Evolutionary conservation across 2,797 vertebrate species (phyloP).

Genomic region (Danio jaintianensis): DNA sequence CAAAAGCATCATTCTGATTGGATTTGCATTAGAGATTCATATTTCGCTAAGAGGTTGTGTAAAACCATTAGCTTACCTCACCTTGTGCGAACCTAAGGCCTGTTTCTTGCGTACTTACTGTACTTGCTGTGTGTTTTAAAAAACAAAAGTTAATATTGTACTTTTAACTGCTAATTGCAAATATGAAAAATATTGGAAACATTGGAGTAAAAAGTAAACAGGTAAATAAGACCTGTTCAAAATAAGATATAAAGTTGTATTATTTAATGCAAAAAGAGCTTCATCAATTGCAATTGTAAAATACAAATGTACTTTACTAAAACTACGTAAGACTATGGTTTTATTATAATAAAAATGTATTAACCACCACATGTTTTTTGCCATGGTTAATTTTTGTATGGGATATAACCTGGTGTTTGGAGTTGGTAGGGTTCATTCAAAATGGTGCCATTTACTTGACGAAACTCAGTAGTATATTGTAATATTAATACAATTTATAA

Average conservation of each 20-base stretch:
- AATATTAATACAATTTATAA: too few relatives aligned
- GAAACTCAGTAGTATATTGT: too few relatives aligned
- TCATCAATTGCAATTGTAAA: background rate
- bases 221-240: background rate
- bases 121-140: background rate
- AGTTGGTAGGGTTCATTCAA: too few relatives aligned
- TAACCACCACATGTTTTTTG: too few relatives aligned
- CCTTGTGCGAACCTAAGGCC: slow-evolving; percentile 25
- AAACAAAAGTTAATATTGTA: background rate
- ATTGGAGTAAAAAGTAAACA: background rate
- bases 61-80: slow-evolving; percentile 49
- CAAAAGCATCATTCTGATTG: slow-evolving; percentile 63
- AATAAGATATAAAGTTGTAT: background rate
- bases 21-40: slow-evolving; percentile 63
- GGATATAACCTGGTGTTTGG: too few relatives aligned
- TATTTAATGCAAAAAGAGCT: background rate
- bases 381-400: too few relatives aligned
- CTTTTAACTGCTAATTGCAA: background rate
- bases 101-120: background rate
- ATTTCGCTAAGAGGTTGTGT: slow-evolving; percentile 51
- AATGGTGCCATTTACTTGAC: too few relatives aligned
- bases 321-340: too few relatives aligned
- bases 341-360: too few relatives aligned
- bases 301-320: too few relatives aligned
- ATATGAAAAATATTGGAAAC: background rate